Conservation (phyloP, 2,797 vertebrate species). For the Podarcis lilfordi region DNA sequence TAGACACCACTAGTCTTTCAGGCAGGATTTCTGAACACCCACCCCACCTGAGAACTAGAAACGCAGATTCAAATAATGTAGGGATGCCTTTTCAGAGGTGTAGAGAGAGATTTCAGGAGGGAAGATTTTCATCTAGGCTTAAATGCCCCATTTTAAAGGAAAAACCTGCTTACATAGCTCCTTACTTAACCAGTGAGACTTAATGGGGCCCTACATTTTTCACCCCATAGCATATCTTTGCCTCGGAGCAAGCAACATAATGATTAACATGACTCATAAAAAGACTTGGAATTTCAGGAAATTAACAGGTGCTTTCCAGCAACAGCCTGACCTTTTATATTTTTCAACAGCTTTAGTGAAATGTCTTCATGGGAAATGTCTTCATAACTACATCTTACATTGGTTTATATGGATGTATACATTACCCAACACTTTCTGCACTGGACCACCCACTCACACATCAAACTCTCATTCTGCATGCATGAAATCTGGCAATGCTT, state of each 20-base stretch:
- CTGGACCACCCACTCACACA: background rate
- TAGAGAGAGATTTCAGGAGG: background rate
- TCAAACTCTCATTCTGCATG: background rate
- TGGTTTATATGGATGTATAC: constrained; percentile 14
- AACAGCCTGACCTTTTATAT: background rate
- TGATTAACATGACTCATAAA: background rate
- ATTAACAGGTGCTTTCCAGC: background rate
- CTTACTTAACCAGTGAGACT: background rate
- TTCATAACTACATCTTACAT: background rate
- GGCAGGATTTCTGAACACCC: background rate
- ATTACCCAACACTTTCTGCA: background rate
- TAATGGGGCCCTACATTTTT: background rate
- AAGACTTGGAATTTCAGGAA: constrained; percentile 28
- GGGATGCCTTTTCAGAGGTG: background rate
- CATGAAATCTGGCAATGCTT: background rate
- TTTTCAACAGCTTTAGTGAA: constrained; percentile 7
- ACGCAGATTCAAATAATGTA: background rate
- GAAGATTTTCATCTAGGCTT: background rate
- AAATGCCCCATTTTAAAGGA: background rate
- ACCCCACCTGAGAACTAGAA: constrained; percentile 11
- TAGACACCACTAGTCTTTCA: background rate
- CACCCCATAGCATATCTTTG: background rate
- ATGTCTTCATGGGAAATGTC: constrained; percentile 1
- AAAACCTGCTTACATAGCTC: background rate
- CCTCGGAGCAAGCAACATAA: background rate